A percentile compares a stretch with the other conserved stretches of the same genome.
Conservation (phyloP, 2,797 vertebrate species). For the Sorex maritimensis region DNA sequence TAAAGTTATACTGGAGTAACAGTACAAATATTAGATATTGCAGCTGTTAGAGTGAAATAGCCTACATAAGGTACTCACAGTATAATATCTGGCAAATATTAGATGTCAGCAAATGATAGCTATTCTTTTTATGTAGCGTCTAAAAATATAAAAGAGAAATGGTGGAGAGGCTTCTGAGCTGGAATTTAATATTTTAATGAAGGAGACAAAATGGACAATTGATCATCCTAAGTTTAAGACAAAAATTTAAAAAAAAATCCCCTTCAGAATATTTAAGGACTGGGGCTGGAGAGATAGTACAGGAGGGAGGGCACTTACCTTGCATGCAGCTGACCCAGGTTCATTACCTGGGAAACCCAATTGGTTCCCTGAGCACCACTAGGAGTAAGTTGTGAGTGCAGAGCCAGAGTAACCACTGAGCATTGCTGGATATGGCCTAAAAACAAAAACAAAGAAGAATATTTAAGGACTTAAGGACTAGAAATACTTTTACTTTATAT, state of each 20-base stretch:
- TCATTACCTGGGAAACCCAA: too few species aligned
- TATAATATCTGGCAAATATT: neutral
- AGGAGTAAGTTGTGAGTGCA: too few species aligned
- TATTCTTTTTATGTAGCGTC: neutral
- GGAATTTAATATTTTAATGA: neutral
- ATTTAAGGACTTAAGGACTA: constrained; percentile 1
- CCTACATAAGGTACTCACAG: constrained; percentile 1
- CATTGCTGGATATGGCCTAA: too few species aligned
- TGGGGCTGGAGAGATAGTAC: too few species aligned
- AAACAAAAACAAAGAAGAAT: neutral
- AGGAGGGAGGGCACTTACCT: too few species aligned
- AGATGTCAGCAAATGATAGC: neutral
- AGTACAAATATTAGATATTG: neutral
- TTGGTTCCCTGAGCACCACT: too few species aligned
- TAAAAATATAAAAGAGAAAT: constrained; percentile 26
- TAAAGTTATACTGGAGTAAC: neutral
- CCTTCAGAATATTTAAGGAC: too few species aligned
- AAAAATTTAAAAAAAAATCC: too few species aligned
- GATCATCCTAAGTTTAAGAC: neutral
- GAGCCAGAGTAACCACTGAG: too few species aligned
- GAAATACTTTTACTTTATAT: neutral
- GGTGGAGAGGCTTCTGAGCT: neutral
- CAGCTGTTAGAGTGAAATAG: neutral
- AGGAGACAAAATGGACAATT: constrained; percentile 23
- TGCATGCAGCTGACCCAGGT: too few species aligned